A percentile compares a stretch with the other conserved stretches of the same genome.
These are phyloP conservation scores for Hoplodrina ambigua DNA, from an alignment of 2,888 invertebrate species.

Conservation along the genomic window DNA sequence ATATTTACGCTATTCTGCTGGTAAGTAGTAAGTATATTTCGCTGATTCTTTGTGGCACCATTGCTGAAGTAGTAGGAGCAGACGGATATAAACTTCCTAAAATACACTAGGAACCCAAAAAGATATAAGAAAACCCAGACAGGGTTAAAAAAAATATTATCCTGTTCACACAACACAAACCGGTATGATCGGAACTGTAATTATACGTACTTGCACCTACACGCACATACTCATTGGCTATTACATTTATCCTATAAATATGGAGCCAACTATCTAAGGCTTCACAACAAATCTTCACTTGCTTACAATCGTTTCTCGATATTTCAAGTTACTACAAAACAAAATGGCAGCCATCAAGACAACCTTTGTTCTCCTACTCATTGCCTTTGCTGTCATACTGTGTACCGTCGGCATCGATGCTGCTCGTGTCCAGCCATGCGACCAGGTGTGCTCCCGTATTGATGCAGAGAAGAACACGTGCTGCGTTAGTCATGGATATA, in stretches of 20 bases:
- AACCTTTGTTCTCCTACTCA: slow-evolving; percentile 32
- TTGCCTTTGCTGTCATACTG: slow-evolving; percentile 31
- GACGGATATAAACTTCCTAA: too few species aligned
- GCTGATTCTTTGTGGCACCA: too few species aligned
- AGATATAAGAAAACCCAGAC: not conserved
- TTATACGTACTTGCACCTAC: not conserved
- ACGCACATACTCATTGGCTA: not conserved
- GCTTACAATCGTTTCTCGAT: slow-evolving; percentile 2
- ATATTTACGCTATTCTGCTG: too few species aligned
- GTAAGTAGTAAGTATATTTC: too few species aligned
- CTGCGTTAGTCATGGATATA: slow-evolving; percentile 13
- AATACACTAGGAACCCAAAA: not conserved
- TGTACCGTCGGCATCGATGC: slow-evolving; percentile 39
- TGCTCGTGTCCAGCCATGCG: slow-evolving; percentile 17
- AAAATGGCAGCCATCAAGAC: slow-evolving; percentile 41
- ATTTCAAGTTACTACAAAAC: not conserved
- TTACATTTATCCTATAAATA: slow-evolving; percentile 31
- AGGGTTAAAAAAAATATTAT: slow-evolving; percentile 18
- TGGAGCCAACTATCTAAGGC: not conserved
- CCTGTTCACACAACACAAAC: slow-evolving; percentile 5
- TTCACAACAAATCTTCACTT: slow-evolving; percentile 39
- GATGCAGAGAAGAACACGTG: slow-evolving; percentile 12
- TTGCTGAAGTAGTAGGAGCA: too few species aligned
- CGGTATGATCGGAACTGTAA: not conserved
- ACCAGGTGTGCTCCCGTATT: slow-evolving; percentile 38